phyloP scores from a whole-genome alignment of 2,888 invertebrate genomes.

The Lasioglossum leucozonium region DNA sequence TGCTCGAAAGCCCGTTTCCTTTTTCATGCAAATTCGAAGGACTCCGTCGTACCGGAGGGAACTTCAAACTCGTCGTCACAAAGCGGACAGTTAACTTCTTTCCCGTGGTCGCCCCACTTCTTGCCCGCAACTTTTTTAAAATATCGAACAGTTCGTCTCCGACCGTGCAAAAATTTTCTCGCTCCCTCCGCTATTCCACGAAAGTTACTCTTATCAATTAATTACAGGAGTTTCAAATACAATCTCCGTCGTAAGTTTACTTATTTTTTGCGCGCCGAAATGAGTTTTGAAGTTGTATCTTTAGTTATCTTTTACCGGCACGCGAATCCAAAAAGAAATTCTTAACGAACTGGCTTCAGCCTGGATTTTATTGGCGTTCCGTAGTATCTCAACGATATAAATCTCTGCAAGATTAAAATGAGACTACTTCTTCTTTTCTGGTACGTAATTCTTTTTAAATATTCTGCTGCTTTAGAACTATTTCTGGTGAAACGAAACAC shows the following conservation, averaged over 20 bases:
- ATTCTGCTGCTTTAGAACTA: neutral
- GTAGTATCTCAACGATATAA: neutral
- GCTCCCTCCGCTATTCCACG: neutral
- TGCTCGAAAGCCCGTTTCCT: slow-evolving; percentile 72
- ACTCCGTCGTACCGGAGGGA: slow-evolving; percentile 57
- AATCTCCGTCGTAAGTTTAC: neutral
- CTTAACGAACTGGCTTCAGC: neutral
- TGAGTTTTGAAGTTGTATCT: neutral
- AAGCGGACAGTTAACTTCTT: slow-evolving; percentile 68
- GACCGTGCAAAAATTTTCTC: neutral
- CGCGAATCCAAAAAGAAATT: neutral
- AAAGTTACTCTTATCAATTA: slow-evolving; percentile 9
- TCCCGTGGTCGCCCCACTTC: slow-evolving; percentile 44
- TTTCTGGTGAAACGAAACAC: neutral
- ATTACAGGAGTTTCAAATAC: neutral
- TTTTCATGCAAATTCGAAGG: slow-evolving; percentile 78
- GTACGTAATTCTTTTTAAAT: neutral
- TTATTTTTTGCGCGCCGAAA: neutral
- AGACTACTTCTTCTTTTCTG: neutral
- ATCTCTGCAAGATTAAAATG: neutral
- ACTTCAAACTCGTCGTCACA: slow-evolving; percentile 62
- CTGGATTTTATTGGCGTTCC: neutral
- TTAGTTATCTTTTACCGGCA: neutral
- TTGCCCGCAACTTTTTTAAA: slow-evolving; percentile 44
- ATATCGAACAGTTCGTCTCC: slow-evolving; percentile 38